Base-by-base conservation (phyloP, 2,888 invertebrate species). In the Nycteola revayana region DNA sequence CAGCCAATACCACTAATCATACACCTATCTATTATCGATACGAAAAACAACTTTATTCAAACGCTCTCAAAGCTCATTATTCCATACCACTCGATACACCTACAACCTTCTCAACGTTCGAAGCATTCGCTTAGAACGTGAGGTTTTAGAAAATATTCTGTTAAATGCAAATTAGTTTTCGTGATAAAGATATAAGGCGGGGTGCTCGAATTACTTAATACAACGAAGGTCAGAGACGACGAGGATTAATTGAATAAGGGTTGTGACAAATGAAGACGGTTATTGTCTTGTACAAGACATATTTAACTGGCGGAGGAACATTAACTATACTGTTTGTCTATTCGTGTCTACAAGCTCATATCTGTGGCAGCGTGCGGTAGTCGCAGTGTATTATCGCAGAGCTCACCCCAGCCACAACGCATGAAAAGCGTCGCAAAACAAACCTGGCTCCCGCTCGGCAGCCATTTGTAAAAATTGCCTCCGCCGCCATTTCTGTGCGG, bases 401-500 rank as follows among this genome's bases (percentile, higher is more conserved):
- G 14, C 14, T 14, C 14, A 2, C 14, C 14, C 14, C 14, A 14
- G 14, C 21, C 21, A 7, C 21, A 50, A 29, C 32, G 25, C 50
- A 52, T 57, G 57, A 60, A 57, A 60, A 60, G 54, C 56, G 60
- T 55, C 51, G 47, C 63, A 66, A 64, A 70, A 71, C 74, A 74
- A 69, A 75, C 74, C 70, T 72, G 66, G 60, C 65, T 65, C 72
- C 72, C 71, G 68, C 72, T 53, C 75, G 84, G 85, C 86, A 79
- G 87, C 86, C 87, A 86, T 86, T 86, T 87, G 83, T 83, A 87
- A 86, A 85, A 85, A 84, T 84, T 84, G 76, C 83, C 86, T 82
- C 65, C 78, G 77, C 75, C 87, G 84, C 86, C 87, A 86, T 85
- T 87, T 87, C 72, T 80, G 60, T 75, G 80, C 82, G 85, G 73